Evolutionary conservation across 2,888 invertebrate species (phyloP).

Genomic region (Chalcis sispes): DNA sequence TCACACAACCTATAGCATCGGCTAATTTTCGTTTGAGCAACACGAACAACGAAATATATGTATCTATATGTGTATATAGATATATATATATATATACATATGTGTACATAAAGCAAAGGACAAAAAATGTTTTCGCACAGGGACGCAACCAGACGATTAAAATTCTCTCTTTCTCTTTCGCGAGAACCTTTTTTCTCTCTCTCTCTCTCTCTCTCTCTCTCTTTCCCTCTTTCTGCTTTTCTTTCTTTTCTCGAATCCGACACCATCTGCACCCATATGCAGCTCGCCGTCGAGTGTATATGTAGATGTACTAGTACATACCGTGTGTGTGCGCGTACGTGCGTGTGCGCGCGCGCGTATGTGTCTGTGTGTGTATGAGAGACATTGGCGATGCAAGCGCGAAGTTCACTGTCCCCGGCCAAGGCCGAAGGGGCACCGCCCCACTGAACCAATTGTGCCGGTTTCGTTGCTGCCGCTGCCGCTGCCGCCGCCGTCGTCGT

Average conservation of each 20-base stretch:
- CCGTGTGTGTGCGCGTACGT: background rate
- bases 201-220: constrained; percentile 20
- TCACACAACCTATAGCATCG: no score
- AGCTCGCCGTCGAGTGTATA: background rate
- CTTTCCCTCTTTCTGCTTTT: constrained; percentile 15
- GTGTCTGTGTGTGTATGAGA: background rate
- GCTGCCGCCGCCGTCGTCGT: constrained; percentile 47
- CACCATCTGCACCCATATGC: constrained; percentile 39
- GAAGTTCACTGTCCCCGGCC: constrained; percentile 73
- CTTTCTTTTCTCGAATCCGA: constrained; percentile 28
- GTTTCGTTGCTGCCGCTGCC: constrained; percentile 30
- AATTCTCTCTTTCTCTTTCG: constrained; percentile 11
- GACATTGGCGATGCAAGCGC: constrained; percentile 4
- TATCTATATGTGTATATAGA: no score
- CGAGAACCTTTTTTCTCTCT: constrained; percentile 30
- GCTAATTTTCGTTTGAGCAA: no score
- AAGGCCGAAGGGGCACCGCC: constrained; percentile 75
- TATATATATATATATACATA: no score
- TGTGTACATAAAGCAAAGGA: no score
- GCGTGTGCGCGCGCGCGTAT: background rate
- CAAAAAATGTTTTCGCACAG: constrained; percentile 3
- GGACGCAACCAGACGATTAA: background rate
- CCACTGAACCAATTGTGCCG: constrained; percentile 75
- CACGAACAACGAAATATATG: no score
- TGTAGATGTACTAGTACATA: background rate